Evolutionary conservation across 2,797 vertebrate genomes (phyloP), one percentile per base, ranked within the genome.

Genomic region (Babyrousa celebensis): DNA sequence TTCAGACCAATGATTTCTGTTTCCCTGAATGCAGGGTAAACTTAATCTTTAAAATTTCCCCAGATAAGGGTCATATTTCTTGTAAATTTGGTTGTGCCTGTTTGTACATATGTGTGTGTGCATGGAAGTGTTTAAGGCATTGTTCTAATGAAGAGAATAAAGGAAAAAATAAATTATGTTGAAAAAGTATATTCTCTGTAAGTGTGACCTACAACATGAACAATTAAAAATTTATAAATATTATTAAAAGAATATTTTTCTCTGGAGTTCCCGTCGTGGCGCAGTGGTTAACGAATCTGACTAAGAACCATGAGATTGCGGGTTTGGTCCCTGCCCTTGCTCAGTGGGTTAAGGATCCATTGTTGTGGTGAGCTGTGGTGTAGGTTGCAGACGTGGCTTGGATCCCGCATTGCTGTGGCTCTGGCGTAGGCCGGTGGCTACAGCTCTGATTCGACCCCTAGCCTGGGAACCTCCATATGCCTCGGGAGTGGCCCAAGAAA

Each of bases 241-340:
- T 79, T 78, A 27, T 94, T 88, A 8, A 82, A 85, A 58, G 58
- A 72, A 3, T 77, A 43, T 40, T 93, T 79, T 89, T 90, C 15
- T 71, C 36, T 36, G 36, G 36, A 36, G 36, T 36, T 36, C 36
- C 36, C 36, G 36, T 36, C 36, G 36, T 36, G 36, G 36, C 36
- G 36, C 36, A 36, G 36, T 36, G 36, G 36, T 36, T 36, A 36
- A 36, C 36, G 36, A 36, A 36, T 36, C 36, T 4, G 4, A 36
- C 36, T 36, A 36, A 4, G 36, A 36, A 36, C 36, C 36, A 36
- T 36, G 36, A 36, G 36, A 4, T 36, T 36, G 36, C 36, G 36
- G 4, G 36, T 36, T 36, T 36, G 36, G 36, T 36, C 36, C 36
- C 36, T 36, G 36, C 36, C 36, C 36, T 36, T 36, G 36, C 36